A percentile compares a stretch with the other conserved stretches of the same genome.
phyloP scores from a whole-genome alignment of 2,113 vertebrate species.

The Phocoena sinus region DNA sequence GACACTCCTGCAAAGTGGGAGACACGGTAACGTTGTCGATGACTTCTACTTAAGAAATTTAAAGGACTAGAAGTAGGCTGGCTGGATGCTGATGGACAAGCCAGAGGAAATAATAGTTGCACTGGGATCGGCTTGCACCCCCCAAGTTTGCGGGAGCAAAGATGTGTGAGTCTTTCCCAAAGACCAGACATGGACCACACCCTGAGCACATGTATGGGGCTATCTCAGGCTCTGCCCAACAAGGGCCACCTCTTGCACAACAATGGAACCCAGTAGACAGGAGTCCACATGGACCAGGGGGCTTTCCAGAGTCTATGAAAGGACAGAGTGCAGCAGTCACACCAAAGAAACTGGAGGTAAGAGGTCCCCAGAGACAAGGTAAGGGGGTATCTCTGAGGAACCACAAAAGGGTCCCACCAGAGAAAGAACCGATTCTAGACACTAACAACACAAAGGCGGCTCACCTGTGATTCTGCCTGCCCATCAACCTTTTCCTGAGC shows the following conservation, averaged over 20 bases:
- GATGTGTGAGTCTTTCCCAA: not conserved
- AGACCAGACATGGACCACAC: not conserved
- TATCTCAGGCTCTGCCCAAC: not conserved
- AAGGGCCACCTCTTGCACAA: not conserved
- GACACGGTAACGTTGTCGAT: not conserved
- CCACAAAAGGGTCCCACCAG: not conserved
- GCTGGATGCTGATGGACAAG: not conserved
- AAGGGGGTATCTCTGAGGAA: not conserved
- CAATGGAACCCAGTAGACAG: not conserved
- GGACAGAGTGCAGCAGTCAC: not conserved
- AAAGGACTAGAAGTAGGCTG: not conserved
- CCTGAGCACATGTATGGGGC: not conserved
- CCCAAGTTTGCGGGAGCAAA: not conserved
- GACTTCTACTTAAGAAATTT: not conserved
- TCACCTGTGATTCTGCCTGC: not conserved
- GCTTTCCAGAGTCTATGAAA: not conserved
- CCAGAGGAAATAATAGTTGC: not conserved
- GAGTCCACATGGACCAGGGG: not conserved
- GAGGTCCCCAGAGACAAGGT: not conserved
- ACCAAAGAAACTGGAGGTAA: not conserved
- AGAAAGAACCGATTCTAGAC: not conserved
- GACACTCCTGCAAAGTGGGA: not conserved
- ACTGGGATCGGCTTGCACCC: not conserved
- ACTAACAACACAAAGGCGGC: not conserved
- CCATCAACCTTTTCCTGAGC: not conserved